Evolutionary conservation across 1,140 invertebrate genomes (phyloP), one percentile per base, ranked within the genome.

Genomic region (Augochlora pura): DNA sequence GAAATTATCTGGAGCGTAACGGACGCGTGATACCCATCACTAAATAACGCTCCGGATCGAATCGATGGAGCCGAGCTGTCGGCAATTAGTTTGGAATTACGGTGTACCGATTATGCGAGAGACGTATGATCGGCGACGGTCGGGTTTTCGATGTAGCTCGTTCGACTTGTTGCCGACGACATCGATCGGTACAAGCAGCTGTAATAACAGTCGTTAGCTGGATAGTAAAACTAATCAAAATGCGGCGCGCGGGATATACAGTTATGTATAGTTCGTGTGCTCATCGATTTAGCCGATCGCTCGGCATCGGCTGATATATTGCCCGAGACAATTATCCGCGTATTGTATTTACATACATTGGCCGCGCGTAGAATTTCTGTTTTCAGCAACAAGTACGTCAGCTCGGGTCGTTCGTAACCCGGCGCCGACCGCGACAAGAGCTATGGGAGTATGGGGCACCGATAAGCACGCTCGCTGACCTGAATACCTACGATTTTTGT

Each of bases 61-160:
- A 39, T 77, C 59, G 60, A 71, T 42, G 38, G 5, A 64, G 68
- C 54, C 42, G 46, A 63, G 68, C 59, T 63, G 67, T 54, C 46
- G 75, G 75, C 76, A 77, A 77, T 77, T 77, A 77, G 68, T 23
- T 72, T 57, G 46, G 60, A 71, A 77, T 77, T 71, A 71, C 68
- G 42, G 23, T n/a, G 66, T 18, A 60, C 49, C 49, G 49, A 21
- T 52, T 52, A 52, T 52, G 32, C 42, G 75, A 39, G 75, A 39
- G 75, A 70, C 39, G 42, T 57, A 49, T 25, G 75, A 77, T 27
- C 74, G 21, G 65, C 54, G 62, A 77, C n/a, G 54, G 49, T 52
- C 57, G 23, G 12, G 67, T 77, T 77, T 52, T 64, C 76, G 67
- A 52, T 64, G 27, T 16, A 63, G 39, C 39, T 49, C 38, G 74